Conservation (phyloP, 2,888 invertebrate genomes). For the Sesia bembeciformis region DNA sequence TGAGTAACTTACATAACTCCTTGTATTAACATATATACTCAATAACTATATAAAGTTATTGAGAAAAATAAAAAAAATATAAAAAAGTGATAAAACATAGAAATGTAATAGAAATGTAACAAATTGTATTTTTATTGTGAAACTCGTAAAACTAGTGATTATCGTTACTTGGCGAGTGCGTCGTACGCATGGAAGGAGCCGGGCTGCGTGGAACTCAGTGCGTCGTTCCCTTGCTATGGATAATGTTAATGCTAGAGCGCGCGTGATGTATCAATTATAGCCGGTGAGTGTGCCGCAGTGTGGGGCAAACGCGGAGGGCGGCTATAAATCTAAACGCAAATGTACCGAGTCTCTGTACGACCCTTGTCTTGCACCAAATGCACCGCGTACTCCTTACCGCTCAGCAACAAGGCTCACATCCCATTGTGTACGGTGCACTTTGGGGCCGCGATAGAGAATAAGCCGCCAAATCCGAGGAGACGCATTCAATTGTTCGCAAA, state of each 20-base stretch:
- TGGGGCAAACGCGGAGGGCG: background rate
- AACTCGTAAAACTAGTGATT: too few species aligned
- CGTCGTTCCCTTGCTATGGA: too few species aligned
- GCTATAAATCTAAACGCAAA: constrained; percentile 18
- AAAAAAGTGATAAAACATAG: constrained; percentile 5
- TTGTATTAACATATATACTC: too few species aligned
- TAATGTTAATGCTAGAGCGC: background rate
- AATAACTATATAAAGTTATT: too few species aligned
- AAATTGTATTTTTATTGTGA: background rate
- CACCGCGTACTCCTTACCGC: background rate
- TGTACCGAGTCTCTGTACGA: constrained; percentile 7
- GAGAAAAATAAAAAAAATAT: background rate
- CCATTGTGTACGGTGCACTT: background rate
- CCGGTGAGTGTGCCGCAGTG: background rate
- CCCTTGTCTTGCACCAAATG: background rate
- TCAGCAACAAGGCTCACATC: background rate
- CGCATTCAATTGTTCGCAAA: constrained; percentile 18
- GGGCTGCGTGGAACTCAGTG: too few species aligned
- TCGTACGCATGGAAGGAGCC: too few species aligned
- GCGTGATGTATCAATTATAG: constrained; percentile 16
- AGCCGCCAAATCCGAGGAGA: constrained; percentile 17
- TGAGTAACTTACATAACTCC: too few species aligned
- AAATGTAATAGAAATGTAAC: constrained; percentile 2
- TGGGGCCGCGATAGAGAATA: constrained; percentile 10
- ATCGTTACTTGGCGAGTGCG: too few species aligned